These are phyloP conservation scores for Camptogramma bilineatum DNA, from an alignment of 2,888 invertebrate species.

Conservation along the genomic window DNA sequence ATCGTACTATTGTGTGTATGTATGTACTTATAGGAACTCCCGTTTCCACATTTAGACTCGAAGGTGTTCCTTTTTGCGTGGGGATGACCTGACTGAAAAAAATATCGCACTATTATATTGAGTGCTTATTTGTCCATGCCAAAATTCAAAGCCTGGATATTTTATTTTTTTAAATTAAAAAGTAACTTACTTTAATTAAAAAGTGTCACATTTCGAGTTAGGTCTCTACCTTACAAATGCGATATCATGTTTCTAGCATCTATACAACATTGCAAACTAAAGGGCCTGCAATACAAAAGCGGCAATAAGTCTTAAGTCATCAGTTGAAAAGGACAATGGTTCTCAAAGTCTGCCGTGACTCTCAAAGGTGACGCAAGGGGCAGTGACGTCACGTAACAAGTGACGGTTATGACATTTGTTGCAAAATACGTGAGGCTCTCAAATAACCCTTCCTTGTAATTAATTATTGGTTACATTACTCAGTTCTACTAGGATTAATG, in stretches of 20 bases:
- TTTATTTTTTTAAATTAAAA: too few relatives aligned
- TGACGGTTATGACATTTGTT: constrained; percentile 18
- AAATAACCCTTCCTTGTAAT: constrained; percentile 7
- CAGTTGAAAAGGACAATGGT: constrained; percentile 11
- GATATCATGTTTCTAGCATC: background rate
- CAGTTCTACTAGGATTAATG: background rate
- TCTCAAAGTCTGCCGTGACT: constrained; percentile 12
- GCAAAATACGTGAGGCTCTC: constrained; percentile 17
- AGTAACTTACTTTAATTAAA: too few relatives aligned
- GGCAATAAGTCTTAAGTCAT: background rate
- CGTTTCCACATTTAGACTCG: too few relatives aligned
- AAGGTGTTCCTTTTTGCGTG: too few relatives aligned
- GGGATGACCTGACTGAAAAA: too few relatives aligned
- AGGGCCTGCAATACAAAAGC: background rate
- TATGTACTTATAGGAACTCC: too few relatives aligned
- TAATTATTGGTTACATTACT: background rate
- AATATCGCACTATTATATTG: too few relatives aligned
- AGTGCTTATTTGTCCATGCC: too few relatives aligned
- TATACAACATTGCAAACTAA: background rate
- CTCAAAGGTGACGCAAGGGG: constrained; percentile 11
- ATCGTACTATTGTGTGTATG: too few relatives aligned
- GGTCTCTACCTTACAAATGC: too few relatives aligned
- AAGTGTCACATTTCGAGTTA: too few relatives aligned
- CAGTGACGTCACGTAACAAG: constrained; percentile 9
- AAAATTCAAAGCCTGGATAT: too few relatives aligned